Percentiles rank a stretch among this genome's conserved stretches.
Conservation (phyloP, 30 jellyfish, hydroid and myxozoan genomes). For the Turritopsis dohrnii region DNA sequence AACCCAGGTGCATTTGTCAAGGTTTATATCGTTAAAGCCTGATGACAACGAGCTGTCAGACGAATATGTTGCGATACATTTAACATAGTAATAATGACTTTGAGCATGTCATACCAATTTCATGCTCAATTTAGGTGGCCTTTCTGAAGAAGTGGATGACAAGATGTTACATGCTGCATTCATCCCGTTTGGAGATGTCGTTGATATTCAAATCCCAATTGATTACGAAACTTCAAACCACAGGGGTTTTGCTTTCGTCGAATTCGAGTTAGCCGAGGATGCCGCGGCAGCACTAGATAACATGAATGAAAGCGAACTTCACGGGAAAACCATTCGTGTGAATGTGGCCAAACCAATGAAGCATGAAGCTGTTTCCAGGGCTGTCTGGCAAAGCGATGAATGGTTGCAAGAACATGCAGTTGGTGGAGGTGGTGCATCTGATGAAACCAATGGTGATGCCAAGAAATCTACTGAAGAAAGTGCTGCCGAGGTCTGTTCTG, state of each 20-base stretch:
- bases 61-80: too few relatives aligned
- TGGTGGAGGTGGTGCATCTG: conserved; percentile 28
- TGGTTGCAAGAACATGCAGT: conserved; percentile 65
- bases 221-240: conserved; percentile 84
- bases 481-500: neutral
- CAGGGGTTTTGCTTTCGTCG: conserved; percentile 91
- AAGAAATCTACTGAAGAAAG: neutral
- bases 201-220: conserved; percentile 83
- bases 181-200: conserved; percentile 93
- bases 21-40: too few relatives aligned
- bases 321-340: conserved; percentile 81
- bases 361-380: conserved; percentile 67
- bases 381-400: conserved; percentile 88
- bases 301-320: conserved; percentile 89
- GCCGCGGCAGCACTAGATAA: conserved; percentile 97
- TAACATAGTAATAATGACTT: too few relatives aligned
- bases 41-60: too few relatives aligned
- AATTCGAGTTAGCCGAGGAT: conserved; percentile 90
- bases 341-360: conserved; percentile 80
- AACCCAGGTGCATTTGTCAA: neutral
- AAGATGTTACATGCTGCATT: conserved; percentile 81
- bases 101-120: too few relatives aligned
- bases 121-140: conserved; percentile 77
- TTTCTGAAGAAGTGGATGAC: conserved; percentile 97
- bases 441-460: conserved; percentile 1